A percentile compares a stretch with the other conserved stretches of the same genome.
Evolutionary conservation across 2,113 vertebrate genomes (phyloP).

Genomic region (Otus sunia): DNA sequence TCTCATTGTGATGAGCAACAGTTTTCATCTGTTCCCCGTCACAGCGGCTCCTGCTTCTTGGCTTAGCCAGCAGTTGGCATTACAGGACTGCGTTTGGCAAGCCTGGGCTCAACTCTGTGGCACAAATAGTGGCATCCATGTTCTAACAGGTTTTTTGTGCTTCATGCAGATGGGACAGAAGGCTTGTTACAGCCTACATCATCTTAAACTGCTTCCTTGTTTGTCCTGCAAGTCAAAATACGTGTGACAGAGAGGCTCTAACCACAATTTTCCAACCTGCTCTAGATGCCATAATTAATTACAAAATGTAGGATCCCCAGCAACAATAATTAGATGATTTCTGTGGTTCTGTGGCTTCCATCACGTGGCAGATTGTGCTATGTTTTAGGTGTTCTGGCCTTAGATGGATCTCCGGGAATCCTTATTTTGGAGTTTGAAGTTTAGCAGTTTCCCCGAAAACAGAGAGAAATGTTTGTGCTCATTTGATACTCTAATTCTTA

Average conservation of each 20-base stretch:
- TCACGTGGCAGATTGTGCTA: accelerated
- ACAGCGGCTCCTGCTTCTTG: neutral
- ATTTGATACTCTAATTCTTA: neutral
- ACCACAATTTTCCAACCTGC: neutral
- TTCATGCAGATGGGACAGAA: neutral
- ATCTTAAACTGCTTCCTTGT: neutral
- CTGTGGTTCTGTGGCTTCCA: neutral
- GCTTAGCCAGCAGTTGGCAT: neutral
- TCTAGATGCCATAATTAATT: neutral
- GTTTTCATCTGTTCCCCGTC: neutral
- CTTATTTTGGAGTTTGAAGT: neutral
- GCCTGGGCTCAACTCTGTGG: neutral
- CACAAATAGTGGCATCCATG: neutral
- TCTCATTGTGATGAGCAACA: neutral
- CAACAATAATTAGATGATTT: neutral
- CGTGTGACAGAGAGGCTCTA: neutral
- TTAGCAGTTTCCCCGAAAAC: neutral
- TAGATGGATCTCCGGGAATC: neutral
- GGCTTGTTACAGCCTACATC: neutral
- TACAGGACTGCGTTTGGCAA: neutral
- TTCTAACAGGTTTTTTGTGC: neutral
- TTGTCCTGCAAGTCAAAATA: neutral
- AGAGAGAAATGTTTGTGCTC: neutral
- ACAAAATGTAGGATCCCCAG: neutral
- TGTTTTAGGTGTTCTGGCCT: neutral